Base-by-base conservation (phyloP, 2,888 invertebrate species). In the Pandemis cinnamomeana region DNA sequence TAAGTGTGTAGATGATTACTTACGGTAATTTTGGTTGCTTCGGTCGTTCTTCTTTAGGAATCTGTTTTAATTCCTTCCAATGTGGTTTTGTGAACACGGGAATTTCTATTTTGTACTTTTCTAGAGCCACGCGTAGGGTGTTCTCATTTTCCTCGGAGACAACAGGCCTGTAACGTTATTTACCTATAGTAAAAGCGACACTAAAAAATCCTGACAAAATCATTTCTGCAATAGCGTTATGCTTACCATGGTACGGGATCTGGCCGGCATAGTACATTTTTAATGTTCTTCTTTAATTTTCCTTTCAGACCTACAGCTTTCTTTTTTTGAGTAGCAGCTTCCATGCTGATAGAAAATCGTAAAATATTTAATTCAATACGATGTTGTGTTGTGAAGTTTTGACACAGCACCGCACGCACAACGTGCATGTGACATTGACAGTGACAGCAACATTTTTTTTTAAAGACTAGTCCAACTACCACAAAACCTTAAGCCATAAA, bases 231-330 rank as follows among this genome's bases (percentile, higher is more conserved):
- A 51, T 51, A 51, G 6, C 7, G 27, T 27, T 11, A 11, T 5
- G 70, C 80, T 83, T 83, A 93, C 94, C 94, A 94, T 81, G 86
- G 84, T 55, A 87, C 71, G 36, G 88, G 84, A 78, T 92, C 92
- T 2, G 93, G 91, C n/a, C 92, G 85, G 77, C 91, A 91, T 61
- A 94, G 77, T 27, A 93, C 85, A 81, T 93, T 93, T 86, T 91
- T 92, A 11, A 94, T 87, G 20, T 89, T 91, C 86, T 90, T 93
- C 81, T 92, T 91, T 11, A 94, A 77, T 84, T 93, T 92, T n/a
- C 89, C 88, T 80, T 91, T 94, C 2, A 90, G 84, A 20, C 83
- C 79, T 62, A 77, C 81, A 82, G 90, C 91, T 77, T 89, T 92
- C 72, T 84, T 89, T 78, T 82, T 85, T 71, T 91, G 81, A 46